Conservation (phyloP, 2,888 invertebrate genomes). For the Pandemis corylana region DNA sequence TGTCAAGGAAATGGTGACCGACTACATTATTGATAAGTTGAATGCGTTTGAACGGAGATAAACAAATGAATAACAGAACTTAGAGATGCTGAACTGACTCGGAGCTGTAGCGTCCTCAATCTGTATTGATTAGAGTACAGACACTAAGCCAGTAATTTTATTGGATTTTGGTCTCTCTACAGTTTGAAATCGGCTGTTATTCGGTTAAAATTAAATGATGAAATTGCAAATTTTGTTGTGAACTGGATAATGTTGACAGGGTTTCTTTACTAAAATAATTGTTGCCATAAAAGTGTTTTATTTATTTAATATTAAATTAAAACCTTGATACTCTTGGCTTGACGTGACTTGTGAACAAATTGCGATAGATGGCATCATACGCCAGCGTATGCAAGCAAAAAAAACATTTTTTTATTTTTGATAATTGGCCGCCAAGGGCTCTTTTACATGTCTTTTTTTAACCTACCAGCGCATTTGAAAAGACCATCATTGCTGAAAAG, state of each 20-base stretch:
- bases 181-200: background rate
- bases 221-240: background rate
- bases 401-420: no score
- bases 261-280: background rate
- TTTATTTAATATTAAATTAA: background rate
- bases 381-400: no score
- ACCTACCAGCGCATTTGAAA: no score
- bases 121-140: background rate
- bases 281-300: background rate
- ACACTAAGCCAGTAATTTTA: background rate
- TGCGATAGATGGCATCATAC: no score
- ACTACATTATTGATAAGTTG: conserved; percentile 48
- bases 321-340: no score
- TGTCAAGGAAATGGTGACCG: conserved; percentile 47
- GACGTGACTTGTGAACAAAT: no score
- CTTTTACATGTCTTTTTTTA: no score
- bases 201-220: background rate
- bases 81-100: no score
- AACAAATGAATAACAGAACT: no score
- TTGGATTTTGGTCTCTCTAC: background rate
- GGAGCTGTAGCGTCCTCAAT: no score
- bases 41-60: background rate
- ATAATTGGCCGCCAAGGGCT: no score
- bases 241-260: background rate
- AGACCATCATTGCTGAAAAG: no score